Percentiles rank a stretch among this genome's conserved stretches.
These are phyloP conservation scores for Epinephelus fuscoguttatus DNA, from an alignment of 2,113 vertebrate species.

Conservation along the genomic window DNA sequence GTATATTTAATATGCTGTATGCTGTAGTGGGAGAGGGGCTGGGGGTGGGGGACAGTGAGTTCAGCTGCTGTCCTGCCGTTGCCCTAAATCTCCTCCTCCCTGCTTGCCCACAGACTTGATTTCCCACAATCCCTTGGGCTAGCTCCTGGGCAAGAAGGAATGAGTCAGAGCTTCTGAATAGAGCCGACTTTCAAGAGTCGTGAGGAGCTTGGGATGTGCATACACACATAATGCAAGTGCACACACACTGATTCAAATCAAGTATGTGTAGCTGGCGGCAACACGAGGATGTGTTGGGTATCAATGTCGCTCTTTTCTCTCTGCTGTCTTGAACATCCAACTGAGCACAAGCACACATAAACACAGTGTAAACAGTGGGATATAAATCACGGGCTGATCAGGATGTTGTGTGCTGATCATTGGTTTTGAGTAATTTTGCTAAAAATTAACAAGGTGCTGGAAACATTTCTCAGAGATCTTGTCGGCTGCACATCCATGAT, in stretches of 20 bases:
- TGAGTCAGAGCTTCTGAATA: constrained; percentile 68
- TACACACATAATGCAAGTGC: not conserved
- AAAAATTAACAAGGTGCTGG: no score
- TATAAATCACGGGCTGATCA: not conserved
- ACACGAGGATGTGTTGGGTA: not conserved
- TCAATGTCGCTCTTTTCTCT: not conserved
- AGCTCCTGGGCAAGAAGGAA: constrained; percentile 52
- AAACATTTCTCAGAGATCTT: no score
- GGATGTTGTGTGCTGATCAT: no score
- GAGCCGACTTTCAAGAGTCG: constrained; percentile 41
- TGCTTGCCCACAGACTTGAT: constrained; percentile 61
- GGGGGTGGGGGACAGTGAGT: not conserved
- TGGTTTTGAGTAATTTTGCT: no score
- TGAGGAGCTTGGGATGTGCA: constrained; percentile 33
- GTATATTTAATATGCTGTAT: not conserved
- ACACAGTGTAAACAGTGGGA: not conserved
- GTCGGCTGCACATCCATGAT: no score
- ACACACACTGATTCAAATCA: constrained; percentile 18
- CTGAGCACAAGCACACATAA: not conserved
- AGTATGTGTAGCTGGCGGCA: not conserved
- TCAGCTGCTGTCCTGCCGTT: constrained; percentile 34
- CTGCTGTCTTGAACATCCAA: not conserved
- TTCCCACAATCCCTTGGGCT: constrained; percentile 64
- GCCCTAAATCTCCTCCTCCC: constrained; percentile 55
- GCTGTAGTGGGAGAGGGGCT: not conserved